phyloP scores from a whole-genome alignment of 2,888 invertebrate genomes.

The Dendrolimus pini region DNA sequence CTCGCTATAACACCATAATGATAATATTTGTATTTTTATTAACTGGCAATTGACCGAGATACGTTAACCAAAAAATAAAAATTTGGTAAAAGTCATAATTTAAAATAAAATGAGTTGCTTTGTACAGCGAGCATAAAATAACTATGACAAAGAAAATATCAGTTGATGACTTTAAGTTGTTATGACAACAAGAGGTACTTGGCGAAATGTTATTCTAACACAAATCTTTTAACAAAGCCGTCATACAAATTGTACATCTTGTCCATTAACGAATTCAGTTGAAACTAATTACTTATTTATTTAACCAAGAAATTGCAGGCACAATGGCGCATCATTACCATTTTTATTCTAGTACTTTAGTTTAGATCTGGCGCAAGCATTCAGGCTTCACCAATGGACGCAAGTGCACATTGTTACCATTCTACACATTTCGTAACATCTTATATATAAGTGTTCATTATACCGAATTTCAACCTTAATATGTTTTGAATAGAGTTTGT shows the following conservation, averaged over 20 bases:
- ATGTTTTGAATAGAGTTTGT: constrained; percentile 10
- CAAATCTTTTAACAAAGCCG: background rate
- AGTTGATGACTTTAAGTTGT: too few relatives aligned
- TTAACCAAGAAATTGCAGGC: constrained; percentile 16
- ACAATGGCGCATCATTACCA: constrained; percentile 28
- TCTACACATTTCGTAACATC: constrained; percentile 11
- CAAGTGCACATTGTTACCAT: constrained; percentile 63
- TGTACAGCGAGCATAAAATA: too few relatives aligned
- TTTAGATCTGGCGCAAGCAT: constrained; percentile 61
- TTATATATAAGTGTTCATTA: constrained; percentile 9
- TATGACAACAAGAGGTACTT: background rate
- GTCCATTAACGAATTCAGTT: background rate
- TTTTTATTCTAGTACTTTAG: constrained; percentile 43
- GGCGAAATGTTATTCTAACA: background rate
- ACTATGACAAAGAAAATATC: too few relatives aligned
- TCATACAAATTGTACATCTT: background rate
- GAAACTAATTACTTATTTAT: background rate
- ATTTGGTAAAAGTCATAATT: too few relatives aligned
- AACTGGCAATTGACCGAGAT: too few relatives aligned
- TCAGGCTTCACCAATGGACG: constrained; percentile 52
- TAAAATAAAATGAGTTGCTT: too few relatives aligned
- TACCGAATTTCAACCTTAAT: constrained; percentile 16
- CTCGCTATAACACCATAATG: too few relatives aligned
- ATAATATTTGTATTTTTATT: too few relatives aligned
- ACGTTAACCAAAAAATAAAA: too few relatives aligned